A percentile compares a stretch with the other conserved stretches of the same genome.
phyloP scores from a whole-genome alignment of 1,140 invertebrate genomes.

The Trinorchestia longiramus region DNA sequence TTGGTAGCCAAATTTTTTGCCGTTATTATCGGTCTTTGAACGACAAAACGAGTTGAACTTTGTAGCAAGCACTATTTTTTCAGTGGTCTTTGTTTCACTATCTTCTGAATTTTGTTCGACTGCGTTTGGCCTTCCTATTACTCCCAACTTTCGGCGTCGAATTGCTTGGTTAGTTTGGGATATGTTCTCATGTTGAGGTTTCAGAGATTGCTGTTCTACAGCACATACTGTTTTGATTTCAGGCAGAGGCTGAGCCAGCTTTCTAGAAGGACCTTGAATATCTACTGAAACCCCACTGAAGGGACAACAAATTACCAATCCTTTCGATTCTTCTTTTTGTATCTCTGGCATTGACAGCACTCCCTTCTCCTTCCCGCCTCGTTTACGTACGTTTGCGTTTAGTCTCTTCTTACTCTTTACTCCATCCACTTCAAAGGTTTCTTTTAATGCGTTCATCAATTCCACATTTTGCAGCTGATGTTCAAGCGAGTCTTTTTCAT shows the following conservation, averaged over 20 bases:
- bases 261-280: background rate
- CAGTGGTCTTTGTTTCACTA: background rate
- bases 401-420: slow-evolving; percentile 19
- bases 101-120: background rate
- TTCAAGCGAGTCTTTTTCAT: too few relatives aligned
- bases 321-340: background rate
- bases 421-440: background rate
- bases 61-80: background rate
- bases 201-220: background rate
- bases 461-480: background rate
- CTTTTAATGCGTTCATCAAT: background rate
- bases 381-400: background rate
- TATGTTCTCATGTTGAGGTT: background rate
- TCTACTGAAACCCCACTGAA: background rate
- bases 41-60: background rate
- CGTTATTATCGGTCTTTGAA: background rate
- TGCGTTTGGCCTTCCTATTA: background rate
- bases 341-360: background rate
- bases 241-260: background rate
- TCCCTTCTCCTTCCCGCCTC: background rate
- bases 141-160: background rate
- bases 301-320: background rate
- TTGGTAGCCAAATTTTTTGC: slow-evolving; percentile 6
- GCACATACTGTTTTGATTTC: slow-evolving; percentile 26
- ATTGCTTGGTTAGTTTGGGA: background rate